A percentile compares a stretch with the other conserved stretches of the same genome.
phyloP scores from a whole-genome alignment of 1,140 invertebrate genomes.

The Bombus fervidus region DNA sequence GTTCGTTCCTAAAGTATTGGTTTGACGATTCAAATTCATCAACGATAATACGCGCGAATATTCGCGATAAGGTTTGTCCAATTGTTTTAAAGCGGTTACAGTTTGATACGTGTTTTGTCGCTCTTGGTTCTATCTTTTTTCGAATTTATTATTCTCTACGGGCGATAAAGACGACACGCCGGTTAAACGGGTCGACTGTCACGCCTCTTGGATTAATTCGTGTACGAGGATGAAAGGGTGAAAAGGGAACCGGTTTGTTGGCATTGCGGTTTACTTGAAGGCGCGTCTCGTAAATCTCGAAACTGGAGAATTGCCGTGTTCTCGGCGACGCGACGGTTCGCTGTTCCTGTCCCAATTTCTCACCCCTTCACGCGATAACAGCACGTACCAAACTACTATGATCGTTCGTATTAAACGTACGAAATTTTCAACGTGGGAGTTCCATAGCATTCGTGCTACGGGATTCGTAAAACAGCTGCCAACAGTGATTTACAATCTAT shows the following conservation, averaged over 20 bases:
- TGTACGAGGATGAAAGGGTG: not conserved
- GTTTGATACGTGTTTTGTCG: not conserved
- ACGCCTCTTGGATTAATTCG: slow-evolving; percentile 27
- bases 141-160: not conserved
- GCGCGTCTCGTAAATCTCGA: slow-evolving; percentile 38
- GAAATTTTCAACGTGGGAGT: not conserved
- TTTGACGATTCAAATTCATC: not conserved
- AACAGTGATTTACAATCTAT: not conserved
- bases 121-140: not conserved
- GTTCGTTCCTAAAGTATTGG: not conserved
- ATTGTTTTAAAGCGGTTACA: not conserved
- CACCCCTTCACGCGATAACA: not conserved
- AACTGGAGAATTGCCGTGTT: slow-evolving; percentile 26
- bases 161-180: slow-evolving; percentile 16
- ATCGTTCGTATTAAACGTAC: not conserved
- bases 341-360: not conserved
- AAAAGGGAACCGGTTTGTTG: slow-evolving; percentile 5
- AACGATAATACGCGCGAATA: not conserved
- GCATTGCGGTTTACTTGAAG: slow-evolving; percentile 32
- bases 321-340: not conserved
- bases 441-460: not conserved
- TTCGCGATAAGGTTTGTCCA: not conserved
- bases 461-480: not conserved
- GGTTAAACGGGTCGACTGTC: slow-evolving; percentile 26
- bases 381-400: not conserved